Evolutionary conservation across 2,888 invertebrate genomes (phyloP).

Genomic region (Anthophora plumipes): DNA sequence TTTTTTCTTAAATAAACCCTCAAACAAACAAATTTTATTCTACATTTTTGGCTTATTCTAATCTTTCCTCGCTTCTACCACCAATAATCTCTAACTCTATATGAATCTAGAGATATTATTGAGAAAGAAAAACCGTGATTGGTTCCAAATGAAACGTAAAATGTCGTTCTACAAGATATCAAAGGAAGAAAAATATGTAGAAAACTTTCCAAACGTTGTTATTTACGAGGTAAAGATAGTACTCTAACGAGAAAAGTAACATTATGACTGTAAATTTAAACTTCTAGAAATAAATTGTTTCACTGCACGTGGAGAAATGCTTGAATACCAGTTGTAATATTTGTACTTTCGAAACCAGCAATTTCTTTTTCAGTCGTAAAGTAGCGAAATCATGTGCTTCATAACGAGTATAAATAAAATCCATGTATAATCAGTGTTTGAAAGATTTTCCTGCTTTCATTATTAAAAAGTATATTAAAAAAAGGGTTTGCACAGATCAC

Average conservation of each 20-base stretch:
- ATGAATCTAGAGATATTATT: too few relatives aligned
- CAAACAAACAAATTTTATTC: too few relatives aligned
- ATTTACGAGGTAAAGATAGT: not conserved
- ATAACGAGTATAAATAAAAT: not conserved
- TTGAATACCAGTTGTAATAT: constrained; percentile 11
- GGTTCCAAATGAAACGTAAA: too few relatives aligned
- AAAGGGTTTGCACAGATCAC: too few relatives aligned
- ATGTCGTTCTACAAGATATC: too few relatives aligned
- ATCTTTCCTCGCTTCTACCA: too few relatives aligned
- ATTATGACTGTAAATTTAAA: not conserved
- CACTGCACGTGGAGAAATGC: not conserved
- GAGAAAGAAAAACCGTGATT: too few relatives aligned
- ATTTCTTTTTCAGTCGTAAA: not conserved
- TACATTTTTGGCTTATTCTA: too few relatives aligned
- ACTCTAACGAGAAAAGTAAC: not conserved
- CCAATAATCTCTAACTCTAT: too few relatives aligned
- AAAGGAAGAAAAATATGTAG: not conserved
- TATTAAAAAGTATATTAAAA: too few relatives aligned
- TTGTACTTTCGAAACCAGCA: constrained; percentile 26
- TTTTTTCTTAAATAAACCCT: too few relatives aligned
- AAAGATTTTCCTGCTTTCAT: not conserved
- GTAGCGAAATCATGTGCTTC: not conserved
- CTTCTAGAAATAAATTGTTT: not conserved
- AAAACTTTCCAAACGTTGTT: not conserved
- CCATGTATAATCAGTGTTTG: not conserved